These are phyloP conservation scores for Cavia porcellus DNA, from an alignment of 2,113 vertebrate genomes.

Conservation along the genomic window DNA sequence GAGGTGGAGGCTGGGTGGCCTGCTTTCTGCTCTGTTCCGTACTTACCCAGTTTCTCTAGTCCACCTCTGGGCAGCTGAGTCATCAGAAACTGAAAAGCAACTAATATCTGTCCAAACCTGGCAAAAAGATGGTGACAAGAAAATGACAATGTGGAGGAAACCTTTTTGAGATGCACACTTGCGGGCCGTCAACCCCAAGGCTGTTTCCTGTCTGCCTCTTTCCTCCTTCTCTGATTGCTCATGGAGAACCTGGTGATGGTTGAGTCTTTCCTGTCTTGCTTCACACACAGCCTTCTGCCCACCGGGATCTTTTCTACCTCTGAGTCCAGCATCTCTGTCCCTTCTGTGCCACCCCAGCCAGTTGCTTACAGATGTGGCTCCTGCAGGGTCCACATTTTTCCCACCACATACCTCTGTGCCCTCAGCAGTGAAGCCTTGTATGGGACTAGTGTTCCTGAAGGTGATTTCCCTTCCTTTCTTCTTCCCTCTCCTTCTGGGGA, in stretches of 20 bases:
- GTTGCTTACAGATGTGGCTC: background rate
- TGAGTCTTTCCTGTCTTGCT: background rate
- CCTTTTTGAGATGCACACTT: background rate
- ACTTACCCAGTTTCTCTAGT: background rate
- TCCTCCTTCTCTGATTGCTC: background rate
- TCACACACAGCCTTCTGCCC: background rate
- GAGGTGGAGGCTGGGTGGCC: background rate
- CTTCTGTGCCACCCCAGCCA: background rate
- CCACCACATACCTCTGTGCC: background rate
- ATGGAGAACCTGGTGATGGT: background rate
- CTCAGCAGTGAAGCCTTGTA: background rate
- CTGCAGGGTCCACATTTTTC: background rate
- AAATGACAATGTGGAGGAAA: background rate
- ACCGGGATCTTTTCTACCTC: background rate
- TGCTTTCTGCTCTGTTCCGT: accelerated
- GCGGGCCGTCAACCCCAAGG: background rate
- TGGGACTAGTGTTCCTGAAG: background rate
- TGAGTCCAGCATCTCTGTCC: background rate
- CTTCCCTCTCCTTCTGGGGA: background rate
- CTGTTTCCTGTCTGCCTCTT: background rate
- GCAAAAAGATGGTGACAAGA: constrained; percentile 1
- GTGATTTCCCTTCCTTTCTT: background rate
- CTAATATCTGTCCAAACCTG: background rate
- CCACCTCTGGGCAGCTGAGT: background rate
- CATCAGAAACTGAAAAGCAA: background rate